Percentiles rank a stretch among this genome's conserved stretches.
These are phyloP conservation scores for Stegostoma tigrinum DNA, from an alignment of 2,113 vertebrate species.

Conservation along the genomic window DNA sequence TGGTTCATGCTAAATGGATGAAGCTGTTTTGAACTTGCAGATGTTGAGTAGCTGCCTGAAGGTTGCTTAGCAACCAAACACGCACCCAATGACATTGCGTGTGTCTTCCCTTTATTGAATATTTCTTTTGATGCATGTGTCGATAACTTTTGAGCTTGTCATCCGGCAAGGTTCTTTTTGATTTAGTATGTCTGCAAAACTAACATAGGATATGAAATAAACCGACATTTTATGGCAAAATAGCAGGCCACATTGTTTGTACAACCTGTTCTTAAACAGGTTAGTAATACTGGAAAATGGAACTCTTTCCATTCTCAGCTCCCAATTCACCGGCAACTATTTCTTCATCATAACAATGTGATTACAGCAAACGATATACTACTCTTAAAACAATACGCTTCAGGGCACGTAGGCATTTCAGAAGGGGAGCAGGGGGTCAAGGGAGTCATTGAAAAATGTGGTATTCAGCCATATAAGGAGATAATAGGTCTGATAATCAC, in stretches of 20 bases:
- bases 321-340: not conserved
- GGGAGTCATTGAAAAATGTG: not conserved
- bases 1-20: not conserved
- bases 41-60: not conserved
- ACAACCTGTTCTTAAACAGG: not conserved
- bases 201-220: not conserved
- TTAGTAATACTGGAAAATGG: not conserved
- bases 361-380: not conserved
- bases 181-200: not conserved
- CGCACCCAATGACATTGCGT: not conserved
- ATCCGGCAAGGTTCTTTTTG: not conserved
- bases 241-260: not conserved
- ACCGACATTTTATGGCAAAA: not conserved
- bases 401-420: not conserved
- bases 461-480: not conserved
- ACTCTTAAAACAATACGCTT: not conserved
- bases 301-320: not conserved
- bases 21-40: slow-evolving; percentile 25
- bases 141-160: slow-evolving; percentile 25
- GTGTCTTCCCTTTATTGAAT: not conserved
- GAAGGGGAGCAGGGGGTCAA: too few relatives aligned
- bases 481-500: not conserved
- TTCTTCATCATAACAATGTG: not conserved
- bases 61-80: slow-evolving; percentile 27
- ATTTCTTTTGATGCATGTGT: slow-evolving; percentile 21